phyloP scores from a whole-genome alignment of 2,888 invertebrate species.

The Melanostoma scalare region DNA sequence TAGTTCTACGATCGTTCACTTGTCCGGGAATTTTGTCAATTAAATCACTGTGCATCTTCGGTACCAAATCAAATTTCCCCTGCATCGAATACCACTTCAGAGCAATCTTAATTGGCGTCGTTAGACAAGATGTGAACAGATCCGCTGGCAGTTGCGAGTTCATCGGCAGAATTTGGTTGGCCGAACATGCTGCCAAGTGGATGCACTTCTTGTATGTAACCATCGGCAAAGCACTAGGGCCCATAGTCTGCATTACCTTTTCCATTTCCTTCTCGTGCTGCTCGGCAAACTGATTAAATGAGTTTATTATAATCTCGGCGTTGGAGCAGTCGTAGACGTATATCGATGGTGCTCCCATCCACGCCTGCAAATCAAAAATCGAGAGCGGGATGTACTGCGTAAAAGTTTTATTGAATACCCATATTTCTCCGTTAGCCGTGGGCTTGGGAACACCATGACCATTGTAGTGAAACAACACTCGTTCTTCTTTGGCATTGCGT shows the following conservation, averaged over 20 bases:
- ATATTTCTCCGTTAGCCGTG: conserved; percentile 98
- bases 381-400: conserved; percentile 99
- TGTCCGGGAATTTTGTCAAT: conserved; percentile 99
- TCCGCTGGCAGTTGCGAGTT: conserved; percentile 98
- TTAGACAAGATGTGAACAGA: conserved; percentile 98
- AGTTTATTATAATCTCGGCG: conserved; percentile 97
- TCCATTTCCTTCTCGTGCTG: conserved; percentile 94
- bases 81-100: conserved; percentile 97
- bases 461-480: conserved; percentile 99
- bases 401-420: conserved; percentile 99
- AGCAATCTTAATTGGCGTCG: conserved; percentile 98
- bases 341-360: conserved; percentile 99
- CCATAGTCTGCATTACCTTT: conserved; percentile 79
- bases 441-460: conserved; percentile 99
- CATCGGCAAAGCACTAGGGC: conserved; percentile 77
- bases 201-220: conserved; percentile 93
- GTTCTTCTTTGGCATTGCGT: conserved; percentile 98
- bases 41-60: conserved; percentile 91
- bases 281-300: conserved; percentile 93
- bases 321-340: conserved; percentile 99
- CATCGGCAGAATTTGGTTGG: conserved; percentile 97
- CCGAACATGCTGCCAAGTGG: conserved; percentile 97
- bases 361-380: conserved; percentile 98
- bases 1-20: conserved; percentile 95
- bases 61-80: conserved; percentile 89